Evolutionary conservation across 2,113 vertebrate species (phyloP).

Genomic region (Rhizomys pruinosus): DNA sequence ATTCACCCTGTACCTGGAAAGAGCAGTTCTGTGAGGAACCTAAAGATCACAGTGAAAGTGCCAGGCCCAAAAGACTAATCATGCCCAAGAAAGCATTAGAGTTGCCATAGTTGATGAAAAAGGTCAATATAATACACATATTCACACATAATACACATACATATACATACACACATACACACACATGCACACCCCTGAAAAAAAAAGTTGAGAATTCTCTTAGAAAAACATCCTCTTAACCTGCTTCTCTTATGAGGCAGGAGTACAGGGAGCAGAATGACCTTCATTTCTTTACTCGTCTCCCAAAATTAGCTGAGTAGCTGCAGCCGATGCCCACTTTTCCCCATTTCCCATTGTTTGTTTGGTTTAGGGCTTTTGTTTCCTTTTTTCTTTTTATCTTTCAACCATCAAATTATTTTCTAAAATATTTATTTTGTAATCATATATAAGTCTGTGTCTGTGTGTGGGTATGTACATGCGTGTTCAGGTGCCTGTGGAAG

Average conservation of each 20-base stretch:
- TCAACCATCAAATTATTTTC: constrained; percentile 2
- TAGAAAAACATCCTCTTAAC: not conserved
- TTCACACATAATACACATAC: not conserved
- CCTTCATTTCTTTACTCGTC: not conserved
- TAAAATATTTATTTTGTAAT: not conserved
- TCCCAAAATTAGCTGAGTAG: not conserved
- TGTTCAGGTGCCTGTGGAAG: not conserved
- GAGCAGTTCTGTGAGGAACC: not conserved
- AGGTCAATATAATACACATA: not conserved
- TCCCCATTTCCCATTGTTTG: not conserved
- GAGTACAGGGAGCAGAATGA: not conserved
- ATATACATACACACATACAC: not conserved
- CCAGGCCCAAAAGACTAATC: not conserved
- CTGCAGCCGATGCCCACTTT: not conserved
- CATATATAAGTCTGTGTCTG: no score
- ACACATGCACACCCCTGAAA: not conserved
- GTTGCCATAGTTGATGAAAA: not conserved
- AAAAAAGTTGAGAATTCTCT: not conserved
- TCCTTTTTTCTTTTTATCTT: not conserved
- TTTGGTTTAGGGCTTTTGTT: no score
- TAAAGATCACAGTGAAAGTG: not conserved
- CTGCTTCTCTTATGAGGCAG: not conserved
- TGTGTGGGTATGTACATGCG: not conserved
- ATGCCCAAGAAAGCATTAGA: not conserved
- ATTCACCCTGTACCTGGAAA: not conserved